phyloP scores from a whole-genome alignment of 2,797 vertebrate genomes.

The Darevskia mixta region DNA sequence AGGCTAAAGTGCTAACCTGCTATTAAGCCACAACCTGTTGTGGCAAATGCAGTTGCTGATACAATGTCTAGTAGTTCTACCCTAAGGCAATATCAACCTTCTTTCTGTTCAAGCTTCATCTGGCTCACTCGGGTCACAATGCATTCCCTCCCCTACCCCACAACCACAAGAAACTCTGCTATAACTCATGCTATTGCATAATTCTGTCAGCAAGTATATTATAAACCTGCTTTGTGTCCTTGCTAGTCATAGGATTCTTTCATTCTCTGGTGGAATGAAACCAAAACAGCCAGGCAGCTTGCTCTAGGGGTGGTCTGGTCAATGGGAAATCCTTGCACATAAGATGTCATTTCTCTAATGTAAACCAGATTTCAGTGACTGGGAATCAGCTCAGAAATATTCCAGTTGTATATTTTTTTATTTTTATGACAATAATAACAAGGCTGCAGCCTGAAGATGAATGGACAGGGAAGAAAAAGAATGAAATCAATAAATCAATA shows the following conservation, averaged over 20 bases:
- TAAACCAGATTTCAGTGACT: background rate
- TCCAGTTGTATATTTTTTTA: background rate
- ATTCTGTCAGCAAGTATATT: slow-evolving; percentile 12
- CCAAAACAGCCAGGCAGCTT: background rate
- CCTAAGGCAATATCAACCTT: no score
- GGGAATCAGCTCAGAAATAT: background rate
- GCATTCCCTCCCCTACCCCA: background rate
- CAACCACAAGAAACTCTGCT: background rate
- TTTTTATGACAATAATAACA: background rate
- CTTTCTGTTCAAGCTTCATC: no score
- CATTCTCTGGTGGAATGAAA: no score
- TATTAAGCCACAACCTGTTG: no score
- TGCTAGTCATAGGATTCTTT: no score
- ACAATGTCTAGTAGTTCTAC: no score
- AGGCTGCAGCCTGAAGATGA: background rate
- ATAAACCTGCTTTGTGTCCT: no score
- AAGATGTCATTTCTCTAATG: background rate
- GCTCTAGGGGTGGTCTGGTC: background rate
- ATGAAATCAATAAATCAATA: background rate
- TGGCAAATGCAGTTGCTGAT: no score
- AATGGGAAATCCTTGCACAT: background rate
- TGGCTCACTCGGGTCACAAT: background rate
- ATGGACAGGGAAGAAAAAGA: background rate
- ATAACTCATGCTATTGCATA: background rate
- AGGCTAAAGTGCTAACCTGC: no score